These are phyloP conservation scores for Novumbra hubbsi DNA, from an alignment of 2,797 vertebrate species.

Conservation along the genomic window DNA sequence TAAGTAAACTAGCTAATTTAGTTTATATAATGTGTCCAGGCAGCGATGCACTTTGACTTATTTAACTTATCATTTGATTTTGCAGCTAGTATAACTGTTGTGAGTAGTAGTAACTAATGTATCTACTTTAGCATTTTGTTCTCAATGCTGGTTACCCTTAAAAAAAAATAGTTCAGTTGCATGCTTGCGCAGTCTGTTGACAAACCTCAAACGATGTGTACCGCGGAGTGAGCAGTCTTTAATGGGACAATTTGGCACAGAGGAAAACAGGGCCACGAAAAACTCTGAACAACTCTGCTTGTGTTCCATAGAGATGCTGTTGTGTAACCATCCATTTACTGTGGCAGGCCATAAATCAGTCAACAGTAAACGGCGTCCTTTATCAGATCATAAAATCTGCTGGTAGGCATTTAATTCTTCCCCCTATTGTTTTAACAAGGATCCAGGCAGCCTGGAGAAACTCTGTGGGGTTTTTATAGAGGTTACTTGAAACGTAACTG, in stretches of 20 bases:
- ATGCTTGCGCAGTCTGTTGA: slow-evolving; percentile 20
- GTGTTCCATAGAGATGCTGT: slow-evolving; percentile 47
- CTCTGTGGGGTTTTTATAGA: slow-evolving; percentile 65
- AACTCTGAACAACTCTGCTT: slow-evolving; percentile 49
- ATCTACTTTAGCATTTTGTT: slow-evolving; percentile 1
- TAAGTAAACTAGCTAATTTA: neutral
- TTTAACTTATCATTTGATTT: too few species aligned
- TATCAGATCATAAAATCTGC: slow-evolving; percentile 81
- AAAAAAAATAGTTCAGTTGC: slow-evolving; percentile 17
- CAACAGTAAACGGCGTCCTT: slow-evolving; percentile 77
- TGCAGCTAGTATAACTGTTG: too few species aligned
- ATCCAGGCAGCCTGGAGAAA: slow-evolving; percentile 69
- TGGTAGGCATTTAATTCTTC: slow-evolving; percentile 75
- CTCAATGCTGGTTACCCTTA: slow-evolving; percentile 3
- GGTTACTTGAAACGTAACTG: slow-evolving; percentile 63
- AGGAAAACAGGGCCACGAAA: slow-evolving; percentile 51
- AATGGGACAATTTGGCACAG: slow-evolving; percentile 33
- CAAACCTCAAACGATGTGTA: slow-evolving; percentile 6
- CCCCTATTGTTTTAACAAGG: slow-evolving; percentile 66
- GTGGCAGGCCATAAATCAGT: slow-evolving; percentile 77
- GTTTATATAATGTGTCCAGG: neutral
- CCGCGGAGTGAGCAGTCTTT: slow-evolving; percentile 17
- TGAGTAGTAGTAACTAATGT: too few species aligned
- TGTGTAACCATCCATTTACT: slow-evolving; percentile 68
- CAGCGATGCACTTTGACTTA: neutral